Conservation (phyloP, 2,797 vertebrate species). For the Ficedula albicollis region DNA sequence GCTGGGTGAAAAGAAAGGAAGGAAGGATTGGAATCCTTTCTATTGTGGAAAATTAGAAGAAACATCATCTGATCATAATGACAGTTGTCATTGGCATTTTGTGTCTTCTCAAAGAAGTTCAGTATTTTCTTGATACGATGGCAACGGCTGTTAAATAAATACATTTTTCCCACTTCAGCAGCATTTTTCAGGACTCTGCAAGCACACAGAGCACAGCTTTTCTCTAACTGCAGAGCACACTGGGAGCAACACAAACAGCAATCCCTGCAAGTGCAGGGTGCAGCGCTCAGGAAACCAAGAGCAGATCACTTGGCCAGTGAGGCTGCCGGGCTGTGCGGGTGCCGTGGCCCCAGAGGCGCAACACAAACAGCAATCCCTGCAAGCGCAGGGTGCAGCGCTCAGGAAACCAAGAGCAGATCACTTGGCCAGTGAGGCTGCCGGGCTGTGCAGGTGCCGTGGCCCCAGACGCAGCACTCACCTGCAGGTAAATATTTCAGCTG, state of each 20-base stretch:
- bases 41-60: background rate
- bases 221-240: background rate
- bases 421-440: background rate
- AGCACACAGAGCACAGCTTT: background rate
- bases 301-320: background rate
- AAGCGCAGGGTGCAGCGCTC: background rate
- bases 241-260: background rate
- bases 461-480: constrained; percentile 75
- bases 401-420: background rate
- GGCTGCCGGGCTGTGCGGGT: background rate
- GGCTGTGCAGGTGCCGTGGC: background rate
- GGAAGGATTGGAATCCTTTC: background rate
- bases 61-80: background rate
- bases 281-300: background rate
- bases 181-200: background rate
- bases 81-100: constrained; percentile 3
- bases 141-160: background rate
- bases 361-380: background rate
- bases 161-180: background rate
- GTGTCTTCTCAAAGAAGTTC: background rate
- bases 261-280: background rate
- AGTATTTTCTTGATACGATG: background rate
- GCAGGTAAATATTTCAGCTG: constrained; percentile 90
- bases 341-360: background rate
- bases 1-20: background rate